Evolutionary conservation across 2,797 vertebrate species (phyloP).

Genomic region (Masticophis lateralis): DNA sequence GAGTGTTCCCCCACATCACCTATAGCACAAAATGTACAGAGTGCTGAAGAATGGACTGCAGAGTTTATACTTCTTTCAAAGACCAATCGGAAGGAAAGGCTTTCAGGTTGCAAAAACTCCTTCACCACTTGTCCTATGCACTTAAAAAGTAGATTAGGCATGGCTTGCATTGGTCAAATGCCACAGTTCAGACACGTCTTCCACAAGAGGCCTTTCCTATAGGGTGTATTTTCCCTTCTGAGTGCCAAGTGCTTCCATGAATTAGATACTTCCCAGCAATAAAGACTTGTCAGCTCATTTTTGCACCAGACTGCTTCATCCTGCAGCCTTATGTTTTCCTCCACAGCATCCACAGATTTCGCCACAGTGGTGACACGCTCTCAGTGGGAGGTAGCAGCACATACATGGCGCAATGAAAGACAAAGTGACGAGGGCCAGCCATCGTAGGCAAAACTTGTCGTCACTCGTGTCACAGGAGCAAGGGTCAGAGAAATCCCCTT

Average conservation of each 20-base stretch:
- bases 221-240: slow-evolving; percentile 69
- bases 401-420: slow-evolving; percentile 97
- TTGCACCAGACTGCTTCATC: slow-evolving; percentile 79
- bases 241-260: slow-evolving; percentile 74
- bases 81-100: slow-evolving; percentile 73
- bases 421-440: slow-evolving; percentile 93
- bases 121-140: slow-evolving; percentile 68
- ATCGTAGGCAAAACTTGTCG: slow-evolving; percentile 98
- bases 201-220: slow-evolving; percentile 76
- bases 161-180: slow-evolving; percentile 75
- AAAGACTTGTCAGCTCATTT: slow-evolving; percentile 83
- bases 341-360: slow-evolving; percentile 97
- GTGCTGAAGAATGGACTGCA: slow-evolving; percentile 80
- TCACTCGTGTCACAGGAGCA: slow-evolving; percentile 98
- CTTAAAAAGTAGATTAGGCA: slow-evolving; percentile 72
- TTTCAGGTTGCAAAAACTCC: slow-evolving; percentile 81
- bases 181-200: slow-evolving; percentile 77
- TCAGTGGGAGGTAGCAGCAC: slow-evolving; percentile 98
- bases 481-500: slow-evolving; percentile 98
- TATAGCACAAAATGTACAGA: slow-evolving; percentile 83
- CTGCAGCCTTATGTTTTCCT: slow-evolving; percentile 97
- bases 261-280: slow-evolving; percentile 80
- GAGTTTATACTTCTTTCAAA: slow-evolving; percentile 79
- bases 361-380: slow-evolving; percentile 94
- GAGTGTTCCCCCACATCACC: slow-evolving; percentile 83